Conservation (phyloP, 2,113 vertebrate species). For the Eublepharis macularius region DNA sequence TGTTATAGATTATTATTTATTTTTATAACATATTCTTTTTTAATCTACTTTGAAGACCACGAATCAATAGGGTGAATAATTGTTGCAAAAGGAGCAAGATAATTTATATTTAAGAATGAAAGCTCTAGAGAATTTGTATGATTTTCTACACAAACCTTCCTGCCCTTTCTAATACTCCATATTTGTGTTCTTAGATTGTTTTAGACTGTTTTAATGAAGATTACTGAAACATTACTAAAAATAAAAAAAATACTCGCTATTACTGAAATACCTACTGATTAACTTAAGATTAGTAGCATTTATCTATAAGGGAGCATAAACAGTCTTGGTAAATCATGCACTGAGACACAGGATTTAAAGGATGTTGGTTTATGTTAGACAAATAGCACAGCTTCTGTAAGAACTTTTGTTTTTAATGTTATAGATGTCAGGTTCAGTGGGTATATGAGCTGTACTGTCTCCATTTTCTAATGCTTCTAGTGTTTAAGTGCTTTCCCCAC, state of each 20-base stretch:
- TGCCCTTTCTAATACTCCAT: not conserved
- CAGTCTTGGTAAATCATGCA: conserved; percentile 1
- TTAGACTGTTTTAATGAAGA: not conserved
- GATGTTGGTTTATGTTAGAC: not conserved
- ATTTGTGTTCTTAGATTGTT: not conserved
- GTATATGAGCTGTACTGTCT: too few relatives aligned
- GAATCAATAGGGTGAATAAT: conserved; percentile 24
- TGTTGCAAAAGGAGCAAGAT: not conserved
- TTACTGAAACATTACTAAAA: not conserved
- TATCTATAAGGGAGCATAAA: not conserved
- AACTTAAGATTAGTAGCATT: not conserved
- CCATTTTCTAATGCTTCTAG: too few relatives aligned
- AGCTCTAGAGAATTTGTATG: not conserved
- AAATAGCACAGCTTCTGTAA: not conserved
- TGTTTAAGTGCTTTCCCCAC: too few relatives aligned
- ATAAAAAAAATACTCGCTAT: conserved; percentile 3
- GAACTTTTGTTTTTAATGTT: not conserved
- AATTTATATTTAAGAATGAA: conserved; percentile 33
- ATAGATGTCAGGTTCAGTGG: too few relatives aligned
- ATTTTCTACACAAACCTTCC: not conserved
- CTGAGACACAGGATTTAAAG: not conserved
- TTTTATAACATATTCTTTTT: not conserved
- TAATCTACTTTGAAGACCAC: not conserved
- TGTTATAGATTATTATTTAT: rapidly evolving
- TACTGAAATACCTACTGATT: not conserved